A percentile compares a stretch with the other conserved stretches of the same genome.
Conservation (phyloP, 2,888 invertebrate genomes). For the Urechis unicinctus region DNA sequence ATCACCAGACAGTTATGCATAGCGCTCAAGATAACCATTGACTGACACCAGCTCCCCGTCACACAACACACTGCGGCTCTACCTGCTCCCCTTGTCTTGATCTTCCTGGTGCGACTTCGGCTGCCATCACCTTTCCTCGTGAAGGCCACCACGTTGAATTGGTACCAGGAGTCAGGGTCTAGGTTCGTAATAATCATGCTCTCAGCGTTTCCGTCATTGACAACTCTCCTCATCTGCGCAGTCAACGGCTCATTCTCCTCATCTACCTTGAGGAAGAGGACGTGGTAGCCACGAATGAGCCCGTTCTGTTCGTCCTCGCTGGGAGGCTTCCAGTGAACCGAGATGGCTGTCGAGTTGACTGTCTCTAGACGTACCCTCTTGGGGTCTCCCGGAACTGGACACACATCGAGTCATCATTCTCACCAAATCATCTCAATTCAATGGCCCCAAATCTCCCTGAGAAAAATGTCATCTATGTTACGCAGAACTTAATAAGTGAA, state of each 20-base stretch:
- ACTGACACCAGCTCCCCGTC: too few species aligned
- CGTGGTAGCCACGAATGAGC: conserved; percentile 92
- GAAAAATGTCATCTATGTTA: background rate
- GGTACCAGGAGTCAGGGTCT: conserved; percentile 91
- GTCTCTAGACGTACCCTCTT: conserved; percentile 81
- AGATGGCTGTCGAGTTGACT: conserved; percentile 91
- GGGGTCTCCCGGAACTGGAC: conserved; percentile 92
- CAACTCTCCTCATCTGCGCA: conserved; percentile 63
- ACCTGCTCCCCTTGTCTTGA: conserved; percentile 62
- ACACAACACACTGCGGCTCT: too few species aligned
- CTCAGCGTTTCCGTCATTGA: conserved; percentile 72
- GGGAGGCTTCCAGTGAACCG: conserved; percentile 92
- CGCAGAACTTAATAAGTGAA: background rate
- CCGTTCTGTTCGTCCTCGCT: conserved; percentile 86
- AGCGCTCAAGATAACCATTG: too few species aligned
- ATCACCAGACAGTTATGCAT: too few species aligned
- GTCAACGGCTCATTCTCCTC: conserved; percentile 21
- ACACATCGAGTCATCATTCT: too few species aligned
- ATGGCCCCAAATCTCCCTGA: background rate
- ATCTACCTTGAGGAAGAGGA: conserved; percentile 58
- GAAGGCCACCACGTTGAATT: conserved; percentile 80
- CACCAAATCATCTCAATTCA: background rate
- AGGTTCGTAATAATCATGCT: conserved; percentile 75
- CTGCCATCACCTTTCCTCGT: conserved; percentile 96
- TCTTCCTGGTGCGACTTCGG: conserved; percentile 75